A percentile compares a stretch with the other conserved stretches of the same genome.
Evolutionary conservation across 1,140 invertebrate species (phyloP).

Genomic region (Papilio xuthus): DNA sequence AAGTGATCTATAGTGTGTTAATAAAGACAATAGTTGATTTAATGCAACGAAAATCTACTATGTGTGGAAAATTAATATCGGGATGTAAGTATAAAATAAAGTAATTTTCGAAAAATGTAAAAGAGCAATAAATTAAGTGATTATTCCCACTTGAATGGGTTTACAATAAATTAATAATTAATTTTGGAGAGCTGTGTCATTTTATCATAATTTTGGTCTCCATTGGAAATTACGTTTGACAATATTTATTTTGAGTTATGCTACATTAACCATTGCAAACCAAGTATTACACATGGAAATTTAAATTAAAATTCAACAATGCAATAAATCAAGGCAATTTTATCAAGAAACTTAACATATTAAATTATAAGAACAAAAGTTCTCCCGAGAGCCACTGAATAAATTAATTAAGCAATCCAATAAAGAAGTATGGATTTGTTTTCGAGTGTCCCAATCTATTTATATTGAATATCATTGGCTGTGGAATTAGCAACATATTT

Average conservation of each 20-base stretch:
- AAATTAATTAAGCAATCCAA: neutral
- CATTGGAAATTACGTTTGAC: no score
- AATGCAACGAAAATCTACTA: neutral
- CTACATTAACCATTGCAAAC: no score
- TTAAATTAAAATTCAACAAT: no score
- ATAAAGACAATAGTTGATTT: neutral
- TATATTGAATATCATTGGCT: slow-evolving; percentile 57
- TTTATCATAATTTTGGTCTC: no score
- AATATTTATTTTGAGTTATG: no score
- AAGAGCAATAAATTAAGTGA: neutral
- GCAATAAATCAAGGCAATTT: no score
- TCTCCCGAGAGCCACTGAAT: no score
- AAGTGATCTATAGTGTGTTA: neutral
- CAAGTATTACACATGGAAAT: no score
- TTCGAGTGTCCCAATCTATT: slow-evolving; percentile 40
- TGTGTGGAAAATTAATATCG: neutral
- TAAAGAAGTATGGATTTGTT: slow-evolving; percentile 33
- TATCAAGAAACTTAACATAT: no score
- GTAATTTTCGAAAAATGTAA: neutral
- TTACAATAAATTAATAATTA: no score
- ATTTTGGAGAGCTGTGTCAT: no score
- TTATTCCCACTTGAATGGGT: neutral
- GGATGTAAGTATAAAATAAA: neutral
- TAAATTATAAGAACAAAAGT: no score
- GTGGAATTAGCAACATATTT: slow-evolving; percentile 56